Evolutionary conservation across 2,888 invertebrate species (phyloP), one percentile per base, ranked within the genome.

Genomic region (Gasteruption jaculator): DNA sequence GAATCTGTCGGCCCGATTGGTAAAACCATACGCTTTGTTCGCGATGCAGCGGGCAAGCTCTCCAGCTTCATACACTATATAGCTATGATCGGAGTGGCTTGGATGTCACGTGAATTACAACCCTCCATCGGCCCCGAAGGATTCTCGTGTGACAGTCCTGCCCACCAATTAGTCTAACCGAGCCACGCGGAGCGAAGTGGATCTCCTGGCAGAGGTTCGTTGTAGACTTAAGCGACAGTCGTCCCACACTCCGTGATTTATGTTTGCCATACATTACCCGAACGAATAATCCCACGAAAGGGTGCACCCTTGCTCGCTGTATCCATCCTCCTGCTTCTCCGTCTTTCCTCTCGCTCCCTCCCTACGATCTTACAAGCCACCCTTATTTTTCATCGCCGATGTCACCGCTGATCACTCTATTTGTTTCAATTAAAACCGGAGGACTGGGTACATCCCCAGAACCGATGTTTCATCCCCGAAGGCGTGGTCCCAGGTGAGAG

Each of bases 221-320:
- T 54, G 56, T 57, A 53, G 54, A 46, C 60, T 56, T 51, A 50
- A 54, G 53, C 59, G 55, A 52, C 53, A 53, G 53, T n/a, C n/a
- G n/a, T 59, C 52, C 51, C 54, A 54, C 50, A 52, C 51, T 53
- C 49, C 29, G 60, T 63, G 63, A 62, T 63, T 59, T 62, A 61
- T 63, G 61, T 61, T 63, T 60, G 53, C 57, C 60, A 59, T 60
- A 61, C 60, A 68, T 68, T 68, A 68, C 57, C 54, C 65, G 51
- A 53, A 54, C 65, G 67, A 65, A 67, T 67, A 67, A 67, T 67
- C 67, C 65, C 59, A 59, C 60, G 63, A 63, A 66, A 64, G 65
- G 65, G 64, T 64, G 54, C 57, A 59, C 48, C 49, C 50, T n/a
- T 48, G 44, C 50, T 48, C 46, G 53, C 50, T 45, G 52, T 48